phyloP scores from a whole-genome alignment of 2,113 vertebrate species.

The Monopterus albus region DNA sequence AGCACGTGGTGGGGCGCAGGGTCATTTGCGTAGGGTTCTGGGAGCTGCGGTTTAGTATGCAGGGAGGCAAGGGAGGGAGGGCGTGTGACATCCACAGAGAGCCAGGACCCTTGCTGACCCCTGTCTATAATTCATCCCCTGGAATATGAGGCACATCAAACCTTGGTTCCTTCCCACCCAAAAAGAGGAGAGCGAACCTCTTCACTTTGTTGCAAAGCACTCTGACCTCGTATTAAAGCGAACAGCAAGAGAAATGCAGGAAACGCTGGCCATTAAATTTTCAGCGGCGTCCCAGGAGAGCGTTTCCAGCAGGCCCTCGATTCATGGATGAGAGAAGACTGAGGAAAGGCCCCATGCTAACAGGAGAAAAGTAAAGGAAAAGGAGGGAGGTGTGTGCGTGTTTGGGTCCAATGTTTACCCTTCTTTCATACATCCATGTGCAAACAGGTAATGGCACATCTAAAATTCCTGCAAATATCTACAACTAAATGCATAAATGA shows the following conservation, averaged over 20 bases:
- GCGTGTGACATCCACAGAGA: conserved; percentile 79
- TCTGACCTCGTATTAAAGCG: conserved; percentile 83
- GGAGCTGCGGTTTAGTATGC: conserved; percentile 79
- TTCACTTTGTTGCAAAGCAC: conserved; percentile 74
- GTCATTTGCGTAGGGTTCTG: conserved; percentile 73
- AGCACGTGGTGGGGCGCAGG: conserved; percentile 41
- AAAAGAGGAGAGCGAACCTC: conserved; percentile 73
- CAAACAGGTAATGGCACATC: conserved; percentile 14
- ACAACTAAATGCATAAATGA: conserved; percentile 1
- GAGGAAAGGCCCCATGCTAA: conserved; percentile 35
- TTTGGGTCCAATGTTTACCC: too few species aligned
- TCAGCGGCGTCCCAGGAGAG: conserved; percentile 74
- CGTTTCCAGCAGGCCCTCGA: conserved; percentile 42
- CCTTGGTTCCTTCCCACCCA: conserved; percentile 69
- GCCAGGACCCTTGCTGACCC: conserved; percentile 82
- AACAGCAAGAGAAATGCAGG: conserved; percentile 63
- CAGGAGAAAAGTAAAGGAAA: conserved; percentile 8
- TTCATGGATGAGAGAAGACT: conserved; percentile 44
- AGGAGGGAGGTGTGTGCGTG: background rate
- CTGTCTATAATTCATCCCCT: conserved; percentile 85
- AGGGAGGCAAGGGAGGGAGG: conserved; percentile 64
- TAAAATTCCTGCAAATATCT: conserved; percentile 78
- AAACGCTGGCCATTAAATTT: conserved; percentile 80
- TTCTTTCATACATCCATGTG: conserved; percentile 12
- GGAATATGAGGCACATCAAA: conserved; percentile 74